Conservation (phyloP, 1,140 invertebrate species). For the Mesaphorura yosii region DNA sequence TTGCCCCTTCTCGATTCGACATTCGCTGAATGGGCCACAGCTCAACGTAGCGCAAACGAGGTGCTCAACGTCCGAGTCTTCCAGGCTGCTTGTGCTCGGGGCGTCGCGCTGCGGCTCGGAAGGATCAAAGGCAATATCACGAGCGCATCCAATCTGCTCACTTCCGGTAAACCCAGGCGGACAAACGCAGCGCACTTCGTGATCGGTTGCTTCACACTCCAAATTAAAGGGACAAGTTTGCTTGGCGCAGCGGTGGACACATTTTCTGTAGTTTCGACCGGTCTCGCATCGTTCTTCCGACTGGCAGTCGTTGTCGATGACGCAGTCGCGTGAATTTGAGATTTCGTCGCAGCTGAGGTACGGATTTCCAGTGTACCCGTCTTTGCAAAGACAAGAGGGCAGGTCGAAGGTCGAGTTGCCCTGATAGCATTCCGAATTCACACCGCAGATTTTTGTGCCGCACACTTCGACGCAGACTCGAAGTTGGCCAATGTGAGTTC, state of each 20-base stretch:
- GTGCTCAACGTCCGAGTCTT: not conserved
- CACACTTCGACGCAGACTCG: conserved; percentile 32
- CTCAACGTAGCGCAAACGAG: not conserved
- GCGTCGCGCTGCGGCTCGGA: not conserved
- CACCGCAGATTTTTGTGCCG: conserved; percentile 54
- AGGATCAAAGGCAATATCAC: conserved; percentile 5
- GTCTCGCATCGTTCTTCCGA: conserved; percentile 11
- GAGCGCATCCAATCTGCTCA: conserved; percentile 32
- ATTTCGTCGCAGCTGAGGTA: conserved; percentile 45
- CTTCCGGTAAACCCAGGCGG: conserved; percentile 34
- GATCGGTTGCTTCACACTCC: conserved; percentile 33
- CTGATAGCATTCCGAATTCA: conserved; percentile 60
- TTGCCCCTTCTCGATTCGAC: conserved; percentile 52
- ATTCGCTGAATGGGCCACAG: conserved; percentile 54
- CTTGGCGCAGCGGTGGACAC: conserved; percentile 22
- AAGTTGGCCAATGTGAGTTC: conserved; percentile 24
- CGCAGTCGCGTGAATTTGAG: conserved; percentile 6
- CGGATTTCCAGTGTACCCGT: conserved; percentile 64
- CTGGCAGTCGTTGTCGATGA: conserved; percentile 19
- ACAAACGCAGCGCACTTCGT: conserved; percentile 34
- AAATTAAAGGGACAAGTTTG: conserved; percentile 33
- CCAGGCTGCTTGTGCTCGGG: not conserved
- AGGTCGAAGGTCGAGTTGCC: no score
- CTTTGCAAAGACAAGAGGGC: conserved; percentile 60
- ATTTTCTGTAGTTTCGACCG: conserved; percentile 13